phyloP scores from a whole-genome alignment of 2,113 vertebrate genomes.

The Macquaria australasica region DNA sequence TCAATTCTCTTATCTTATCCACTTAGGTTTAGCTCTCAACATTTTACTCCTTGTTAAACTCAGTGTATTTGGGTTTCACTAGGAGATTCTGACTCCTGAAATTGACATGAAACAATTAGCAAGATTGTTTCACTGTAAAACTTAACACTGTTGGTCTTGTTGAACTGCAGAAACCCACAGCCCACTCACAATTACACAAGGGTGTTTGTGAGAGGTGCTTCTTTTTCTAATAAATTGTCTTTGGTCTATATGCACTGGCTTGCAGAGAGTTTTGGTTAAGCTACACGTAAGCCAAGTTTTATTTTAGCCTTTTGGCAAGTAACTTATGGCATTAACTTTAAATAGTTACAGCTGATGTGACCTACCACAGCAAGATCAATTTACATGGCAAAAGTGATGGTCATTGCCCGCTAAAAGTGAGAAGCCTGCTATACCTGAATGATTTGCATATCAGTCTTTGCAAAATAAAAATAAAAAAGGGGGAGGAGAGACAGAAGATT shows the following conservation, averaged over 20 bases:
- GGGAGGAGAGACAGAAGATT: background rate
- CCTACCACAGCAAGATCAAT: background rate
- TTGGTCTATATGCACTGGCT: background rate
- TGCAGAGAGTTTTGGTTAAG: background rate
- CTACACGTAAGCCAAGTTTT: background rate
- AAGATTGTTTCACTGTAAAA: background rate
- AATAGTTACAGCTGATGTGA: background rate
- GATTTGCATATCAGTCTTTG: background rate
- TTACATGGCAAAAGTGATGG: background rate
- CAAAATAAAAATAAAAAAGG: background rate
- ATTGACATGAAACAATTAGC: too few relatives aligned
- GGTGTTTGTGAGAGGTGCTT: background rate
- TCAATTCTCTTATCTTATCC: background rate
- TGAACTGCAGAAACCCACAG: too few relatives aligned
- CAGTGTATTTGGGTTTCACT: conserved; percentile 1
- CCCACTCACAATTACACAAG: too few relatives aligned
- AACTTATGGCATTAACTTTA: background rate
- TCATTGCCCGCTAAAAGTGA: background rate
- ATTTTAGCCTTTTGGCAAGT: background rate
- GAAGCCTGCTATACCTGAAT: background rate
- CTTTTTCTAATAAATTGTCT: background rate
- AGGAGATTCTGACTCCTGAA: background rate
- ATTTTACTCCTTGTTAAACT: background rate
- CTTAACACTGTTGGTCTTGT: too few relatives aligned
- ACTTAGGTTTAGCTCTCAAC: background rate